Evolutionary conservation across 2,888 invertebrate genomes (phyloP).

Genomic region (Neoscelio sp.): DNA sequence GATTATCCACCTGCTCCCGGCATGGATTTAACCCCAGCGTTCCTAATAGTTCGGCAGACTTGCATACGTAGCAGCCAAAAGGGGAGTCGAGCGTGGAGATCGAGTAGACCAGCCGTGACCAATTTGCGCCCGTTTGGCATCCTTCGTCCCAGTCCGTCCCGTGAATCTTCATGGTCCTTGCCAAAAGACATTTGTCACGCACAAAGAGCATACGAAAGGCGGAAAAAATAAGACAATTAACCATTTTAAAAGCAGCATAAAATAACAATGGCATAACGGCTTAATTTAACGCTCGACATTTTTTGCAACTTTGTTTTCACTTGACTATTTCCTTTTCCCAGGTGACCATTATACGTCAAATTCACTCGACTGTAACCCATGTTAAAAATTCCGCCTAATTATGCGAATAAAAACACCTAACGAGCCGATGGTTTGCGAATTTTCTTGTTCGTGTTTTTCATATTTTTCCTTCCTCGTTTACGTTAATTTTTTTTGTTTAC

Average conservation of each 20-base stretch:
- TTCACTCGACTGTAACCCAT: conserved; percentile 36
- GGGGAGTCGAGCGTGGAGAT: conserved; percentile 71
- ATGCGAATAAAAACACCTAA: conserved; percentile 33
- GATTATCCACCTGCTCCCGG: conserved; percentile 71
- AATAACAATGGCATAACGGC: conserved; percentile 52
- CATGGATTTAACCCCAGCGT: conserved; percentile 73
- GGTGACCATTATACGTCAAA: conserved; percentile 8
- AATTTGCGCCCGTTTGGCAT: conserved; percentile 80
- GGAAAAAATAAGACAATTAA: conserved; percentile 61
- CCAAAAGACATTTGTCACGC: conserved; percentile 67
- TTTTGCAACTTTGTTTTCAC: conserved; percentile 53
- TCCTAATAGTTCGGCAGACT: conserved; percentile 80
- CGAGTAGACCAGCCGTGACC: conserved; percentile 81
- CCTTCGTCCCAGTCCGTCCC: conserved; percentile 55
- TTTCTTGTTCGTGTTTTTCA: not conserved
- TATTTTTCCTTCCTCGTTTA: conserved; percentile 12
- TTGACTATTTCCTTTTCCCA: conserved; percentile 13
- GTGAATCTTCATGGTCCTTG: conserved; percentile 61
- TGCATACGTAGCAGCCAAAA: conserved; percentile 72
- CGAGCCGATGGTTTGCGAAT: conserved; percentile 29
- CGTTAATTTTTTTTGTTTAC: conserved; percentile 36
- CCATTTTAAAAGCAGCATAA: conserved; percentile 26
- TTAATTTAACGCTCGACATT: conserved; percentile 53
- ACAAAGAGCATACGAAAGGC: conserved; percentile 62
- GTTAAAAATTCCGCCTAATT: conserved; percentile 56